Base-by-base conservation (phyloP, 2,797 vertebrate genomes). In the Sebastes ruberrimus region DNA sequence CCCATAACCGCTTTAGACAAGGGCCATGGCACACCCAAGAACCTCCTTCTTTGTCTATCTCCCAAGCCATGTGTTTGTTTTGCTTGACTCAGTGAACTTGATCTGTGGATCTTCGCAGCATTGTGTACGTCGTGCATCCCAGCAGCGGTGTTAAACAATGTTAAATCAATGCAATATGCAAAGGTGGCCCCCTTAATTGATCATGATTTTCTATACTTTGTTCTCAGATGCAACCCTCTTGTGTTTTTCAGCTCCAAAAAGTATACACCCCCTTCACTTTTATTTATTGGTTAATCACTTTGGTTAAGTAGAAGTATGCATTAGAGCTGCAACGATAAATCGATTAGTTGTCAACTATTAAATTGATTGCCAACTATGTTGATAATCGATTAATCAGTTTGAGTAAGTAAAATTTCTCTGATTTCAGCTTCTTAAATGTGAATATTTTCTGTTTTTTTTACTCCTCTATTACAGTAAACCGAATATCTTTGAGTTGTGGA, bases 1-100 rank as follows among this genome's bases (percentile, higher is more conserved):
- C 93, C 88, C 93, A 86, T 90, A 93, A 93, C 92, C 67, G 72
- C 87, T 93, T 94, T 91, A 93, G 91, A 93, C 91, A 93, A 92
- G 94, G 92, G 88, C 93, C 88, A 92, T 75, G 81, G 77, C 85
- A 86, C 88, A 91, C 85, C 83, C 88, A 85, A 80, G 82, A 79
- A 84, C 92, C 82, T 92, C 87, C 82, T 81, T 84, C 83, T 91
- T 94, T 93, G 90, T 91, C 75, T 81, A 73, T 86, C 89, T 94
- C 86, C 49, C 64, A 52, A 80, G 72, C 85, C 85, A 92, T 89
- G 83, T 93, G 92, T 94, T 94, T 95, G 93, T 94, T 94, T 93
- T 93, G 78, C 91, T 92, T 91, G 78, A 85, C 73, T 92, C 87
- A 86, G 81, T 92, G 89, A 94, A 94, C 89, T 92, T 88, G 85